These are phyloP conservation scores for Heterodera carotae DNA, from an alignment of 1,140 invertebrate species.

Conservation along the genomic window DNA sequence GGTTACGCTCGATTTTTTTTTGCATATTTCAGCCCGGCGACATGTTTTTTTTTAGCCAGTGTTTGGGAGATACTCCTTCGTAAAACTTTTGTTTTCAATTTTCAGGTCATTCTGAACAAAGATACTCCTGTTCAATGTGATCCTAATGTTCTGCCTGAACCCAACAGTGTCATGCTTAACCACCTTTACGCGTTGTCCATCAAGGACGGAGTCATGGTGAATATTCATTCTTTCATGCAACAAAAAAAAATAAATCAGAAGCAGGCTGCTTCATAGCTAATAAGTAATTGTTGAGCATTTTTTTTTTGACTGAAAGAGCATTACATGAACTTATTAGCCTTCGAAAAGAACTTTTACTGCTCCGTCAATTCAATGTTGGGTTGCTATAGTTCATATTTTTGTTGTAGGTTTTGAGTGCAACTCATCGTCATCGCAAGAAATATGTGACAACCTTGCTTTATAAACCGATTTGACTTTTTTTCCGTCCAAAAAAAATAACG, in stretches of 20 bases:
- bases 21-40: too few species aligned
- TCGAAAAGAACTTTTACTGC: too few species aligned
- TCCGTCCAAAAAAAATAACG: not conserved
- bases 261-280: too few species aligned
- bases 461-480: constrained; percentile 74
- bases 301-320: too few species aligned
- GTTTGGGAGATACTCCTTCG: not conserved
- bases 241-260: too few species aligned
- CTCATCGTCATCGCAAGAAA: constrained; percentile 85
- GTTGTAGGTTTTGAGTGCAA: constrained; percentile 30
- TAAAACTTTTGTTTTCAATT: constrained; percentile 31
- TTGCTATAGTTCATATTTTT: too few species aligned
- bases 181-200: constrained; percentile 99
- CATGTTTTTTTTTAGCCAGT: not conserved
- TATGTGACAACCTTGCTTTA: constrained; percentile 98
- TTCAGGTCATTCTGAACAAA: constrained; percentile 90
- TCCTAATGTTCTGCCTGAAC: constrained; percentile 94
- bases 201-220: constrained; percentile 98
- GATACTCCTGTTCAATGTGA: constrained; percentile 92
- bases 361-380: too few species aligned
- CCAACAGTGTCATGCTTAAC: constrained; percentile 85
- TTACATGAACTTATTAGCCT: too few species aligned
- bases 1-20: too few species aligned
- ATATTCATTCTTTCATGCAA: too few species aligned
- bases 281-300: too few species aligned